Evolutionary conservation across 1,140 invertebrate genomes (phyloP).

Genomic region (Calephelis nemesis): DNA sequence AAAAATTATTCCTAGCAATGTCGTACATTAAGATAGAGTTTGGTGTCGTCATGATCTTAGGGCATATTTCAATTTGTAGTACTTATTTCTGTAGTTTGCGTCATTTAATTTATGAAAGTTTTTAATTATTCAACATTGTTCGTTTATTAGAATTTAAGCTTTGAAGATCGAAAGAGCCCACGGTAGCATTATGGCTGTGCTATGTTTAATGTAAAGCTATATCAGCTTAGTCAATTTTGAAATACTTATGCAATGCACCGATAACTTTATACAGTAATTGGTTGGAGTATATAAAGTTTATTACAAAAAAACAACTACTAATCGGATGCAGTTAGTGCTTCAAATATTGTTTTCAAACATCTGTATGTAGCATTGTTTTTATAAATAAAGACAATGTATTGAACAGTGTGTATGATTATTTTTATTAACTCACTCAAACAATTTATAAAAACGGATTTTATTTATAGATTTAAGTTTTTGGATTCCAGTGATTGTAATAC

Average conservation of each 20-base stretch:
- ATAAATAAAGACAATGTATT: conserved; percentile 56
- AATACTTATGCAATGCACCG: conserved; percentile 37
- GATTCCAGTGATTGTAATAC: no score
- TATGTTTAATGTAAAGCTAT: conserved; percentile 46
- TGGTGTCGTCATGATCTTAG: conserved; percentile 11
- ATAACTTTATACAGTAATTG: conserved; percentile 17
- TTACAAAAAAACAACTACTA: conserved; percentile 11
- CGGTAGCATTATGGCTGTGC: conserved; percentile 63
- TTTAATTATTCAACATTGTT: conserved; percentile 1
- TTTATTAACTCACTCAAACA: no score
- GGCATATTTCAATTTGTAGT: conserved; percentile 4
- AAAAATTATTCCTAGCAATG: not conserved
- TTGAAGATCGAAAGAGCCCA: conserved; percentile 44
- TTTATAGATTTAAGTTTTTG: no score
- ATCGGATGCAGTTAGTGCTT: conserved; percentile 25
- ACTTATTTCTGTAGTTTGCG: conserved; percentile 3
- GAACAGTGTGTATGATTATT: conserved; percentile 28
- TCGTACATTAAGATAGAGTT: conserved; percentile 15
- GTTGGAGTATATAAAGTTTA: conserved; percentile 20
- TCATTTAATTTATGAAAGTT: conserved; percentile 19
- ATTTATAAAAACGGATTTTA: no score
- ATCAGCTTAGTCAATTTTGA: conserved; percentile 35
- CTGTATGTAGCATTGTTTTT: conserved; percentile 46
- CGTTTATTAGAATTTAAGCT: conserved; percentile 28
- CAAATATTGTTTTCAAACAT: conserved; percentile 46